Base-by-base conservation (phyloP, 2,113 vertebrate genomes). In the Callospermophilus lateralis region DNA sequence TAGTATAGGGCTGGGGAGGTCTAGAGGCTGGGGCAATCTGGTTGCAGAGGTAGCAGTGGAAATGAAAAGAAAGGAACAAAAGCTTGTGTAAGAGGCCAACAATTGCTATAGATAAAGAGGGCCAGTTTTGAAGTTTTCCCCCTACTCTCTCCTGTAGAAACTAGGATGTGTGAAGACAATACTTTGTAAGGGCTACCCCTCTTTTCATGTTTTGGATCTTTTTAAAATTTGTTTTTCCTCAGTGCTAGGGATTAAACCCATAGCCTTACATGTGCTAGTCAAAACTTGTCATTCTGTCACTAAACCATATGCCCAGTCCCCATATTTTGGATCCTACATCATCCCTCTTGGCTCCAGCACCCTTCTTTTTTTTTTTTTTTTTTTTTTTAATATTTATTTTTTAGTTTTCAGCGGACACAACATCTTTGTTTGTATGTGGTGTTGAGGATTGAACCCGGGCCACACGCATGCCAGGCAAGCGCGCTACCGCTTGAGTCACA, bases 1-100 rank as follows among this genome's bases (percentile, higher is more conserved):
- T 15, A 42, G 12, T 92, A 65, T 95, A 55, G 79, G 30, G 30
- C 85, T 63, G 39, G 1, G 84, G n/a, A 53, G 19, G 11, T 90
- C 58, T 42, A 17, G 55, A 91, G 74, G 17, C 37, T 30, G 48
- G 42, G 22, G 91, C 78, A 87, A 16, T 45, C 8, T 85, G 51
- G 15, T 32, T 78, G 53, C 11, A 34, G 37, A 88, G 42, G 16
- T 89, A 42, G 12, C 80, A 93, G 11, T 63, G 24, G 77, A 30
- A 90, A 90, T 87, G 58, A 79, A 84, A 88, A 74, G 72, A 30
- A 67, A 86, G 22, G 53, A 65, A 58, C 17, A 61, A 68, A 90
- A 67, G 39, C 20, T 84, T 65, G 8, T 48, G 17, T 84, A 85
- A 58, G 65, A 92, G 63, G 61, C 45, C 87, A 63, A 95, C 84